Conservation (phyloP, 2,113 vertebrate genomes). For the Octodon degus region DNA sequence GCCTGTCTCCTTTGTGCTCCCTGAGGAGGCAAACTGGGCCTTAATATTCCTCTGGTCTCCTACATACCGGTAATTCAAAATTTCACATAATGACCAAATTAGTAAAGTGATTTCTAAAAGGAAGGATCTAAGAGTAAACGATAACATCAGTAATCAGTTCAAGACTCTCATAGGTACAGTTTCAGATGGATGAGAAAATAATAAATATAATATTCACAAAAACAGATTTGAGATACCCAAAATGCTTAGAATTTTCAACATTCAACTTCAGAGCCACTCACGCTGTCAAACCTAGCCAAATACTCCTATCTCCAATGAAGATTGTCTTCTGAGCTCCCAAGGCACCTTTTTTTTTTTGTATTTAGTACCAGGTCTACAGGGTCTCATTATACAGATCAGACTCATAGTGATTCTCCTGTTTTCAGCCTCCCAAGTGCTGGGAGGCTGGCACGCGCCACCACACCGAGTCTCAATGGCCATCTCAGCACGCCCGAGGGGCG, state of each 20-base stretch:
- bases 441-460: too few species aligned
- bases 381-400: too few species aligned
- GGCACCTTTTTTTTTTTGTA: not conserved
- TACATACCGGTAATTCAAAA: not conserved
- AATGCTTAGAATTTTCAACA: not conserved
- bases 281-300: not conserved
- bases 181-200: not conserved
- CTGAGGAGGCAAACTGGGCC: not conserved
- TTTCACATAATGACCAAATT: conserved; percentile 13
- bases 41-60: not conserved
- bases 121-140: not conserved
- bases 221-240: not conserved
- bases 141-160: not conserved
- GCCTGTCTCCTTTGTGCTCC: not conserved
- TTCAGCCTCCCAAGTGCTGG: too few species aligned
- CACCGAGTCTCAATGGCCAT: too few species aligned
- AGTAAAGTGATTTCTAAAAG: not conserved
- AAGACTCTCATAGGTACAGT: not conserved
- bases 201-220: not conserved
- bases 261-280: not conserved
- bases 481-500: too few species aligned
- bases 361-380: too few species aligned
- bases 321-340: not conserved
- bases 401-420: too few species aligned
- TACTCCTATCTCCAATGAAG: not conserved